Evolutionary conservation across 2,797 vertebrate genomes (phyloP), one percentile per base, ranked within the genome.

Genomic region (Mus minutoides): DNA sequence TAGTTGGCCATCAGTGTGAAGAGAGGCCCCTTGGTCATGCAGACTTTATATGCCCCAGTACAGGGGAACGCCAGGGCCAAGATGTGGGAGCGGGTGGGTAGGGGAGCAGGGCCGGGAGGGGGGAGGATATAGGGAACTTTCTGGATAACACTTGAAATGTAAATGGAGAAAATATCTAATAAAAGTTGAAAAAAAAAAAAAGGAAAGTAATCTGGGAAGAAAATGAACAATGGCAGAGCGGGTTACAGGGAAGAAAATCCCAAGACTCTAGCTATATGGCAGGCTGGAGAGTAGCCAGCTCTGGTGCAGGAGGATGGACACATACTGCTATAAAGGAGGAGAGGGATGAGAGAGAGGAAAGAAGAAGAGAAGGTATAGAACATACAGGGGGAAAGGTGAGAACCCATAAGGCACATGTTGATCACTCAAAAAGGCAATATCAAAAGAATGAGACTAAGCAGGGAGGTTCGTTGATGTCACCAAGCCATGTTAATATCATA

Each of bases 261-360:
- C 52, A 82, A 76, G 9, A 91, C 2, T 75, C 21, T 17, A 37
- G 22, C 17, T 46, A 19, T 34, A 8, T 0, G 26, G 11, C 2
- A 75, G 26, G 17, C 37, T 26, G 26, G 19, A 85, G 29, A 19
- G 62, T 11, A 24, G 11, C 0, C 1, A 6, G 22, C 37, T 9
- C 71, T 71, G 37, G 67, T 2, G 26, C 8, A 77, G 64, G 37
- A 73, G 14, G 40, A 2, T 37, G 6, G 0, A 19, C 0, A 7
- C 24, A 8, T 37, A 22, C 4, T 0, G 3, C 6, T 19, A 11
- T 29, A 60, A 64, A 54, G 40, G 10, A 43, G 14, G n/a, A 54
- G 13, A 16, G n/a, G 43, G 19, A 67, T n/a, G 3, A 64, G 43
- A 49, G 43, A 73, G 56, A 43, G 82, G 49, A 49, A 49, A 49